Evolutionary conservation across 2,888 invertebrate species (phyloP).

Genomic region (Lordiphosa fenestrarum): DNA sequence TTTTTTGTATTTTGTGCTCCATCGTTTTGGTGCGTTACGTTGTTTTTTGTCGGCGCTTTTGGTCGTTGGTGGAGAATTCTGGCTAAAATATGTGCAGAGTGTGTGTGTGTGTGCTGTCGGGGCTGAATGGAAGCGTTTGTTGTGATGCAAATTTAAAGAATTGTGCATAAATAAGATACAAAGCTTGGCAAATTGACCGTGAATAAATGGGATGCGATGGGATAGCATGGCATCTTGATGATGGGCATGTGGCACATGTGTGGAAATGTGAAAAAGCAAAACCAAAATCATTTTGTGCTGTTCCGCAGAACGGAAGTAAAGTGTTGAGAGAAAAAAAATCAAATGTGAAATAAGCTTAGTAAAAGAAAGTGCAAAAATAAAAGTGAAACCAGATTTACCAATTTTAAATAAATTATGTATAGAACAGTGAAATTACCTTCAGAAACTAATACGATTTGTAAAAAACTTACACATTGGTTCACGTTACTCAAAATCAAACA

Average conservation of each 20-base stretch:
- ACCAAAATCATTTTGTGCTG: slow-evolving; percentile 15
- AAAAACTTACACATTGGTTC: no score
- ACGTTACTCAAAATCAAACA: no score
- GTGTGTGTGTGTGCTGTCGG: not conserved
- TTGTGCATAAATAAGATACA: slow-evolving; percentile 37
- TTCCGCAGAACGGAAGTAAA: slow-evolving; percentile 12
- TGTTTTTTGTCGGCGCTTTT: slow-evolving; percentile 43
- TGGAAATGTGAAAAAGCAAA: slow-evolving; percentile 14
- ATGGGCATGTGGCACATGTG: slow-evolving; percentile 23
- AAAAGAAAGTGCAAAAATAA: no score
- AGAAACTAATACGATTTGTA: no score
- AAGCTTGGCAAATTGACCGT: slow-evolving; percentile 61
- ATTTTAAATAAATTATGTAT: no score
- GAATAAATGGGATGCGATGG: slow-evolving; percentile 34
- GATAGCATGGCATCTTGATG: slow-evolving; percentile 9
- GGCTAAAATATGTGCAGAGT: slow-evolving; percentile 42
- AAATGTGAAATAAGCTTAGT: not conserved
- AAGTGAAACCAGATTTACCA: no score
- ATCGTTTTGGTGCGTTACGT: slow-evolving; percentile 9
- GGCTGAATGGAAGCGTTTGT: slow-evolving; percentile 62
- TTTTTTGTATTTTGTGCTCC: slow-evolving; percentile 45
- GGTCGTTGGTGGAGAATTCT: slow-evolving; percentile 52
- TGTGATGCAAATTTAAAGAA: slow-evolving; percentile 23
- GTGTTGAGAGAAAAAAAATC: no score
- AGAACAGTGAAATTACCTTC: no score